These are phyloP conservation scores for Diaperis boleti DNA, from an alignment of 2,888 invertebrate genomes.

Conservation along the genomic window DNA sequence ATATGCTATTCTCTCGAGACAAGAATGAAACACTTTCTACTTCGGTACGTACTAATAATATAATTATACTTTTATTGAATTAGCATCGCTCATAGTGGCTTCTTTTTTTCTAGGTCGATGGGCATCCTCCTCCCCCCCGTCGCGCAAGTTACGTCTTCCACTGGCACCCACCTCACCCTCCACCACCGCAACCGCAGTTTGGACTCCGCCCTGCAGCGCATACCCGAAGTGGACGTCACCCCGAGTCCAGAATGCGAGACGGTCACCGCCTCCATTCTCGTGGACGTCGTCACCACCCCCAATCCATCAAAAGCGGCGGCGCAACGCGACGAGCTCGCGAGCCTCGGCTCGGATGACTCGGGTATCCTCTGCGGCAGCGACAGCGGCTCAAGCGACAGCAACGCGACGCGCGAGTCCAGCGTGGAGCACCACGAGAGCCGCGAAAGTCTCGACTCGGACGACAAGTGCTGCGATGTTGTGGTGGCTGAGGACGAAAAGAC, in stretches of 20 bases:
- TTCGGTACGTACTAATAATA: no score
- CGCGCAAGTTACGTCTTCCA: conserved; percentile 68
- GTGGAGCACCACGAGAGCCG: conserved; percentile 63
- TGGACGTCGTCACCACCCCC: conserved; percentile 67
- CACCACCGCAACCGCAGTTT: conserved; percentile 91
- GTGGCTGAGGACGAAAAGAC: conserved; percentile 17
- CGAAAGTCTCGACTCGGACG: conserved; percentile 39
- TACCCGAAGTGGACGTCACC: conserved; percentile 85
- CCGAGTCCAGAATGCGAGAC: conserved; percentile 74
- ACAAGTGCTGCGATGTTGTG: conserved; percentile 44
- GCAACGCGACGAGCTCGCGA: conserved; percentile 72
- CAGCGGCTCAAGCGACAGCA: conserved; percentile 63
- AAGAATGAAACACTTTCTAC: no score
- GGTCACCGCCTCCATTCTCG: conserved; percentile 48
- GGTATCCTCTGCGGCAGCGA: conserved; percentile 78
- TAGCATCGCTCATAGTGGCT: no score
- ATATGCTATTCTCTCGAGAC: no score
- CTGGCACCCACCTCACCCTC: conserved; percentile 70
- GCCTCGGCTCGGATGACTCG: conserved; percentile 83
- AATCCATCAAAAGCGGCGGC: conserved; percentile 65
- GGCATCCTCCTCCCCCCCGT: conserved; percentile 74
- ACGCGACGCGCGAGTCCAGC: conserved; percentile 67
- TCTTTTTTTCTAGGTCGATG: conserved; percentile 72
- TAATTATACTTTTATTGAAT: no score
- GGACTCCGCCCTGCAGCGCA: conserved; percentile 90